Percentiles rank a stretch among this genome's conserved stretches.
These are phyloP conservation scores for Calameuta filiformis DNA, from an alignment of 2,888 invertebrate species.

Conservation along the genomic window DNA sequence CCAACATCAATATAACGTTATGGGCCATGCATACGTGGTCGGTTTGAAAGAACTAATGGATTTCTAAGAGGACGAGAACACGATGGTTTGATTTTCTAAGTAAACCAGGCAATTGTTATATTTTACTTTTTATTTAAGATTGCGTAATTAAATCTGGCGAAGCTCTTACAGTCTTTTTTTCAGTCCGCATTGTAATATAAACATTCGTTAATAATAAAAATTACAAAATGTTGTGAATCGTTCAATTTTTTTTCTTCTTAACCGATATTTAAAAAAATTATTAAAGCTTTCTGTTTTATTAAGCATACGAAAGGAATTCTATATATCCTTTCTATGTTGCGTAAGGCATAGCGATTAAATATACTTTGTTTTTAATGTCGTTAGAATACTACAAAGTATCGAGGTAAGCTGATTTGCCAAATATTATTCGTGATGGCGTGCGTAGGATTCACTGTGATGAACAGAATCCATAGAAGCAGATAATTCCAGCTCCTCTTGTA, in stretches of 20 bases:
- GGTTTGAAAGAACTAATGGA: not conserved
- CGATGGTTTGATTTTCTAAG: not conserved
- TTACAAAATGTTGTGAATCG: not conserved
- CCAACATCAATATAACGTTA: not conserved
- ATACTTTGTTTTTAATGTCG: not conserved
- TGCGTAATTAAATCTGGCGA: not conserved
- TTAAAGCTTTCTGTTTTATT: not conserved
- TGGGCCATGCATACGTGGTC: not conserved
- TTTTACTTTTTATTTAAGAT: not conserved
- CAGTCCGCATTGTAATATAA: not conserved
- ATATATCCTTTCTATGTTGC: not conserved
- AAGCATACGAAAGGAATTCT: not conserved
- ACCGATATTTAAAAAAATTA: not conserved
- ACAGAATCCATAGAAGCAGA: slow-evolving; percentile 1
- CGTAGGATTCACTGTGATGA: not conserved
- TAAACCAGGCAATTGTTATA: not conserved
- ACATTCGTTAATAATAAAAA: not conserved
- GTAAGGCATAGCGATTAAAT: not conserved
- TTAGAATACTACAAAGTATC: not conserved
- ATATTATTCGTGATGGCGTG: not conserved
- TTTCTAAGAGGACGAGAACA: not conserved
- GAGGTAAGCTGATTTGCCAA: not conserved
- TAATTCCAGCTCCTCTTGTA: slow-evolving; percentile 40
- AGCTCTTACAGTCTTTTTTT: not conserved
- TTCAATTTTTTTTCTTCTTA: not conserved